phyloP scores from a whole-genome alignment of 2,113 vertebrate species.

The Condylura cristata region DNA sequence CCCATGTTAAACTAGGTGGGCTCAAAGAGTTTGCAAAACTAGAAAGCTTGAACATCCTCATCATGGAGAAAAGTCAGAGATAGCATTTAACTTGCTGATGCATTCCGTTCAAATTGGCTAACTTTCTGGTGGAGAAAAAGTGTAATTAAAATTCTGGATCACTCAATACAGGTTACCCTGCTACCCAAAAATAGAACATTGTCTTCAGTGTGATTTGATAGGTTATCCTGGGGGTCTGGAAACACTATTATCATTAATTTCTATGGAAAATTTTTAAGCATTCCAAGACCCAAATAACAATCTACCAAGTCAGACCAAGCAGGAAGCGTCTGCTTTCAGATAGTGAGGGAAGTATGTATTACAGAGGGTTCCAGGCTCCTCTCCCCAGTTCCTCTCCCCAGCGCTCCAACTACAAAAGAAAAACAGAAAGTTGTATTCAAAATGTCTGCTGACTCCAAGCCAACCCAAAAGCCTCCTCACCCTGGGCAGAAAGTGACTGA shows the following conservation, averaged over 20 bases:
- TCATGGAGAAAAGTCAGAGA: background rate
- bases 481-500: background rate
- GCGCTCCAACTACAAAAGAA: background rate
- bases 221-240: background rate
- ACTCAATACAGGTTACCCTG: background rate
- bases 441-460: background rate
- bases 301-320: background rate
- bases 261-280: background rate
- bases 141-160: background rate
- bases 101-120: background rate
- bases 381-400: background rate
- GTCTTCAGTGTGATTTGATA: too few species aligned
- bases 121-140: background rate
- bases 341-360: background rate
- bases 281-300: background rate
- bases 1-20: background rate
- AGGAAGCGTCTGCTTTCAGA: background rate
- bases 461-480: background rate
- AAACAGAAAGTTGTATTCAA: background rate
- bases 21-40: slow-evolving; percentile 5
- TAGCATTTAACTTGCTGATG: background rate
- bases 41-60: background rate
- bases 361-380: background rate
- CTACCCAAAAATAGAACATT: background rate
- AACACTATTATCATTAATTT: background rate